Evolutionary conservation across 2,797 vertebrate species (phyloP).

Genomic region (Chloroceryle amazona): DNA sequence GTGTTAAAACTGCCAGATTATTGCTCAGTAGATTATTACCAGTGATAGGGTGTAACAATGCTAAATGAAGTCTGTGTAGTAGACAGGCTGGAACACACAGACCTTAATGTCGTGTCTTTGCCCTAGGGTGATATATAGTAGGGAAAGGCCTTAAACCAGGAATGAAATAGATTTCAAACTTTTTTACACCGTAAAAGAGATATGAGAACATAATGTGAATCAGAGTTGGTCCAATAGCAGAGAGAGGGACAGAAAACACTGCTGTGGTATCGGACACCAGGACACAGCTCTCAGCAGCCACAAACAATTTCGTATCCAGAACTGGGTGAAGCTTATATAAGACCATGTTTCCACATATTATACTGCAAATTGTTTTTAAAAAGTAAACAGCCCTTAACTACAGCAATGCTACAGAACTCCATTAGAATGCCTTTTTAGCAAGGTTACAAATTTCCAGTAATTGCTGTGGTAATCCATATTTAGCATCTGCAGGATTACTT

Average conservation of each 20-base stretch:
- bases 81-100: background rate
- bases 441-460: slow-evolving; percentile 70
- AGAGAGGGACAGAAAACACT: background rate
- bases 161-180: background rate
- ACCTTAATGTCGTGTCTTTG: background rate
- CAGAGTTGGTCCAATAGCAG: background rate
- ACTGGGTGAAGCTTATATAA: background rate
- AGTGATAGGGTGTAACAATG: background rate
- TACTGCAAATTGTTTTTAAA: slow-evolving; percentile 34
- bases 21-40: background rate
- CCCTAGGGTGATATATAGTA: background rate
- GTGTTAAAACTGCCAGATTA: background rate
- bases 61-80: background rate
- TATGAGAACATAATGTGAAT: background rate
- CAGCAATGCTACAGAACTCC: background rate
- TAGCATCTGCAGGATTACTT: slow-evolving; percentile 71
- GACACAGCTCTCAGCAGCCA: background rate
- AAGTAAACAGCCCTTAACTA: slow-evolving; percentile 44
- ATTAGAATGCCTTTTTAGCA: slow-evolving; percentile 20
- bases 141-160: background rate
- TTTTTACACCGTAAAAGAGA: background rate
- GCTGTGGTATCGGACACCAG: background rate
- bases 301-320: background rate
- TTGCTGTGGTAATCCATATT: slow-evolving; percentile 71
- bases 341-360: background rate